A percentile compares a stretch with the other conserved stretches of the same genome.
Evolutionary conservation across 2,113 vertebrate genomes (phyloP).

Genomic region (Amia ocellicauda): DNA sequence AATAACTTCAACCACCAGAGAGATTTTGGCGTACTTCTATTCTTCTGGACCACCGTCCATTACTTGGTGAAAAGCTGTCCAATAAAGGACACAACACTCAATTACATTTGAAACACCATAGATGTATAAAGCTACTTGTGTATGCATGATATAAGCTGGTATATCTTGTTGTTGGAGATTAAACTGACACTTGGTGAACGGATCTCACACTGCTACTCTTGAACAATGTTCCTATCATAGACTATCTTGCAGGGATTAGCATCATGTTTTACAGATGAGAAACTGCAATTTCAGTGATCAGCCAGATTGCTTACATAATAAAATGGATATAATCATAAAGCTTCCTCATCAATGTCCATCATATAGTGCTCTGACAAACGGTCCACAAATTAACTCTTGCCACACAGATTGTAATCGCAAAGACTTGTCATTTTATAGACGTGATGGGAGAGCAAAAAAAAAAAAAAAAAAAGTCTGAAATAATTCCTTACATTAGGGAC

Average conservation of each 20-base stretch:
- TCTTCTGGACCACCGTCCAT: constrained; percentile 22
- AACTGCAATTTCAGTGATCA: background rate
- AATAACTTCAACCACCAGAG: constrained; percentile 45
- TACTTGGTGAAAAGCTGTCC: background rate
- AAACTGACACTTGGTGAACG: background rate
- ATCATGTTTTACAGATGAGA: background rate
- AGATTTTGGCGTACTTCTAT: constrained; percentile 43
- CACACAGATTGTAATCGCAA: too few relatives aligned
- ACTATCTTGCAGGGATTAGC: background rate
- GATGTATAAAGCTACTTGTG: background rate
- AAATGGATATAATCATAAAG: too few relatives aligned
- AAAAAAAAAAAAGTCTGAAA: background rate
- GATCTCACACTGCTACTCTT: background rate
- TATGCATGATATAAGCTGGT: background rate
- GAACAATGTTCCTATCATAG: background rate
- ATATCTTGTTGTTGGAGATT: background rate
- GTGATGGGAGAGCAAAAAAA: too few relatives aligned
- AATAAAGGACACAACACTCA: constrained; percentile 2
- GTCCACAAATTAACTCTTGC: too few relatives aligned
- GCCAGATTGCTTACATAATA: background rate
- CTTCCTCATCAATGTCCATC: too few relatives aligned
- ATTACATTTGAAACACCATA: background rate
- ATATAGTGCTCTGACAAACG: too few relatives aligned
- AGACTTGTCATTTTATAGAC: too few relatives aligned
- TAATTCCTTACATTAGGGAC: too few relatives aligned